Evolutionary conservation across 2,888 invertebrate genomes (phyloP).

Genomic region (Stenolophus ochropezus): DNA sequence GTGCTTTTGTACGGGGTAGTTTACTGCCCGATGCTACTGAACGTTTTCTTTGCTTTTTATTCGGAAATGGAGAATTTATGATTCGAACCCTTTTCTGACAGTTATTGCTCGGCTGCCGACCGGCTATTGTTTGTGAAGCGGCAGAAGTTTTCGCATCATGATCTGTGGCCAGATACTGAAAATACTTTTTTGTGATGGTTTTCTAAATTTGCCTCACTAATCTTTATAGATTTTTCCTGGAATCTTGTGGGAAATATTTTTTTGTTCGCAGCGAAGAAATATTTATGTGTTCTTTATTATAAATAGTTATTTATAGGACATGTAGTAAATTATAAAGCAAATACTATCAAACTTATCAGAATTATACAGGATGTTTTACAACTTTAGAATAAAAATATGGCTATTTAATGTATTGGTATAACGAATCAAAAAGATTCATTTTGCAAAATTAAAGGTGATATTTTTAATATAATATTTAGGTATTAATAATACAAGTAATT

Average conservation of each 20-base stretch:
- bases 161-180: constrained; percentile 39
- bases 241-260: neutral
- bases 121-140: constrained; percentile 12
- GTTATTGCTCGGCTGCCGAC: constrained; percentile 44
- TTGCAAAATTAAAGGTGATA: too few relatives aligned
- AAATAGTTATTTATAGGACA: too few relatives aligned
- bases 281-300: neutral
- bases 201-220: constrained; percentile 45
- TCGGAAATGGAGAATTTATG: constrained; percentile 53
- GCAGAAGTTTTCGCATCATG: constrained; percentile 36
- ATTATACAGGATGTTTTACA: too few relatives aligned
- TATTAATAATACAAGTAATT: too few relatives aligned
- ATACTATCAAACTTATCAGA: too few relatives aligned
- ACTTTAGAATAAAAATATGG: too few relatives aligned
- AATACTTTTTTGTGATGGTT: constrained; percentile 36
- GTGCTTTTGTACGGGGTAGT: constrained; percentile 24
- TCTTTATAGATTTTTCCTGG: constrained; percentile 36
- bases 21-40: constrained; percentile 50
- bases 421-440: too few relatives aligned
- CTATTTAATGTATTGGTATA: too few relatives aligned
- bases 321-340: too few relatives aligned
- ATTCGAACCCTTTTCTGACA: constrained; percentile 57
- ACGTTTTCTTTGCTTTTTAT: constrained; percentile 45
- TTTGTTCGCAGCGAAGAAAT: neutral
- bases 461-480: too few relatives aligned